Percentiles rank a stretch among this genome's conserved stretches.
Evolutionary conservation across 2,888 invertebrate species (phyloP).

Genomic region (Brachyptera risi): DNA sequence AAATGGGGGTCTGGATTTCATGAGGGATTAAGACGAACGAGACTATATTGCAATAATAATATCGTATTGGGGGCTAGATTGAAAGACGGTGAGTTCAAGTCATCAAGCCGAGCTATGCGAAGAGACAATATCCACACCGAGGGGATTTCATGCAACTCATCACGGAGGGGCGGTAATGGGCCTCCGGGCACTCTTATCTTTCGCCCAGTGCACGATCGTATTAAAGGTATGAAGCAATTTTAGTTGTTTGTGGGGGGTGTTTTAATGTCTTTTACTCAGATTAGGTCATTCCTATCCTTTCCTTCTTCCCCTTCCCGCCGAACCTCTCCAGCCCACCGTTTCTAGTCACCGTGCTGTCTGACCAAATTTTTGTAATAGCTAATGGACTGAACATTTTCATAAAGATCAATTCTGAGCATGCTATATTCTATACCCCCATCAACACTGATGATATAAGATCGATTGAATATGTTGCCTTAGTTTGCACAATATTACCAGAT

Average conservation of each 20-base stretch:
- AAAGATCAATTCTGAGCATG: too few species aligned
- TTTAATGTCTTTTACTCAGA: slow-evolving; percentile 29
- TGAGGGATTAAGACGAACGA: neutral
- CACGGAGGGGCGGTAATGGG: slow-evolving; percentile 34
- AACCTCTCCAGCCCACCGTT: too few species aligned
- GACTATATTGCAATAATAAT: neutral
- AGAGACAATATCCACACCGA: slow-evolving; percentile 20
- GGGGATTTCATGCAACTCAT: slow-evolving; percentile 32
- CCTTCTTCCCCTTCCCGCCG: neutral
- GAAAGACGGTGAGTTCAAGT: slow-evolving; percentile 38
- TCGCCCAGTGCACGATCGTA: slow-evolving; percentile 21
- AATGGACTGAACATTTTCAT: too few species aligned
- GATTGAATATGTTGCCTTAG: too few species aligned
- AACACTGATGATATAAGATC: too few species aligned
- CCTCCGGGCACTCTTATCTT: slow-evolving; percentile 33
- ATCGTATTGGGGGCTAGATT: neutral
- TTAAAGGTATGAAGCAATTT: slow-evolving; percentile 32
- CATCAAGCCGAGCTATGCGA: slow-evolving; percentile 34
- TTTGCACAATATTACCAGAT: too few species aligned
- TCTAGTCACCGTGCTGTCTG: too few species aligned
- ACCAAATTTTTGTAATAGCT: too few species aligned
- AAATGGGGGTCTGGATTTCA: neutral
- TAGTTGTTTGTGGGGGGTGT: slow-evolving; percentile 26
- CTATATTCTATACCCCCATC: too few species aligned
- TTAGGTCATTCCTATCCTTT: slow-evolving; percentile 15